Conservation (phyloP, 2,113 vertebrate species). For the Numenius arquata region DNA sequence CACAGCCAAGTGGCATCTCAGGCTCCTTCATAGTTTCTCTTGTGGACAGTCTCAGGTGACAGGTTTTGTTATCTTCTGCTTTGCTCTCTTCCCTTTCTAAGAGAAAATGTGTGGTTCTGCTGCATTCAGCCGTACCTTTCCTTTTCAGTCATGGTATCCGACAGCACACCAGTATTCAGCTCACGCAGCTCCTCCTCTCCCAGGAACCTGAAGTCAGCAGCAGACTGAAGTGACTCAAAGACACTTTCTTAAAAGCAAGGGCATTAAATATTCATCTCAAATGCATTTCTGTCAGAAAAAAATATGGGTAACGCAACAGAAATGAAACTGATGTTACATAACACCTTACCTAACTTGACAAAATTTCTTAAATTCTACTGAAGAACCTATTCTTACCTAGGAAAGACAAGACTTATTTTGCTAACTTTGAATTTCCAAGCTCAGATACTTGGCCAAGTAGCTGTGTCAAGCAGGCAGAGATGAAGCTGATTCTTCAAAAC, state of each 20-base stretch:
- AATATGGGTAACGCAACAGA: not conserved
- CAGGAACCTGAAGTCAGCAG: not conserved
- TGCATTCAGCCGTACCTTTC: not conserved
- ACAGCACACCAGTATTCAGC: not conserved
- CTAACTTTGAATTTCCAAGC: not conserved
- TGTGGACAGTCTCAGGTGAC: not conserved
- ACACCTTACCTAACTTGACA: not conserved
- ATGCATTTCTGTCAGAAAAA: not conserved
- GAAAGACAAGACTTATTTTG: not conserved
- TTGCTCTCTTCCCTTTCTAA: not conserved
- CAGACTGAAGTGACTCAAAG: not conserved
- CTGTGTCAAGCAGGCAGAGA: not conserved
- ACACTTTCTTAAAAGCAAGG: not conserved
- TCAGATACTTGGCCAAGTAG: not conserved
- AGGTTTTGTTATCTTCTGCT: not conserved
- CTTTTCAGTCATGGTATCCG: not conserved
- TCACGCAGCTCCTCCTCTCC: not conserved
- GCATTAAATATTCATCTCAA: slow-evolving; percentile 21
- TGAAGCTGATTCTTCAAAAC: not conserved
- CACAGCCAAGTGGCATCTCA: not conserved
- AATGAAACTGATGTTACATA: not conserved
- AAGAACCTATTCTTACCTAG: not conserved
- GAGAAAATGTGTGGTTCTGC: not conserved
- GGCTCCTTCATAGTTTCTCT: not conserved
- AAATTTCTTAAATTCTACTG: not conserved